A percentile compares a stretch with the other conserved stretches of the same genome.
phyloP scores from a whole-genome alignment of 92 coral and sea anemone genomes.

The Porites rus region DNA sequence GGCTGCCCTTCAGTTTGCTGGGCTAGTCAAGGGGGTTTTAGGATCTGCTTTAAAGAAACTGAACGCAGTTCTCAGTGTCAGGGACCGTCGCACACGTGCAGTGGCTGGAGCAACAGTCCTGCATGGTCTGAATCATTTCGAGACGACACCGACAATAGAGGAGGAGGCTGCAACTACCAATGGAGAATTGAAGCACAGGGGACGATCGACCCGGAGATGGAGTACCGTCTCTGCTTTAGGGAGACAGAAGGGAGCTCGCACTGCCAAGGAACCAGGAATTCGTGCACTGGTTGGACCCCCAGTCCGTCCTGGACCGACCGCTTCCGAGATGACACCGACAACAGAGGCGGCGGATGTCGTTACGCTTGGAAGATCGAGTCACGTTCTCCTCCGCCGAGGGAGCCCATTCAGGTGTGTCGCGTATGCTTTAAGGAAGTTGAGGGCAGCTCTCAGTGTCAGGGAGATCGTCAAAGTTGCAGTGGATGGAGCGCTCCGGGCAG shows the following conservation, averaged over 20 bases:
- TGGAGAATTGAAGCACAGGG: slow-evolving; percentile 63
- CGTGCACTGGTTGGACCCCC: slow-evolving; percentile 62
- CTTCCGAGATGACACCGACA: slow-evolving; percentile 46
- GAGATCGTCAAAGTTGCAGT: slow-evolving; percentile 33
- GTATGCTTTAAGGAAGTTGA: slow-evolving; percentile 56
- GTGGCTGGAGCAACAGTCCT: slow-evolving; percentile 57
- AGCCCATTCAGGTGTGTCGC: slow-evolving; percentile 23
- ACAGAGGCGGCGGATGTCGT: slow-evolving; percentile 56
- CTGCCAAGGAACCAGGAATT: slow-evolving; percentile 42
- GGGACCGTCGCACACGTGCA: slow-evolving; percentile 57
- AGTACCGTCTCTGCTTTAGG: slow-evolving; percentile 46
- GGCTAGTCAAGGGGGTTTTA: slow-evolving; percentile 25
- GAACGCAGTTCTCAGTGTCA: slow-evolving; percentile 66
- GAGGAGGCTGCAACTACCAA: slow-evolving; percentile 70
- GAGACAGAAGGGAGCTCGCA: slow-evolving; percentile 30
- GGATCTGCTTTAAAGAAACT: slow-evolving; percentile 61
- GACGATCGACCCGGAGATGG: slow-evolving; percentile 1
- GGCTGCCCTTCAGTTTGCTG: not conserved
- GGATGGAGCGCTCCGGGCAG: slow-evolving; percentile 20
- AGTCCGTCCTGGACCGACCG: slow-evolving; percentile 47
- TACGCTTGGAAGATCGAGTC: slow-evolving; percentile 66
- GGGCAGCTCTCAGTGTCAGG: not conserved
- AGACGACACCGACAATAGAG: slow-evolving; percentile 77
- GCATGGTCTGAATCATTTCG: slow-evolving; percentile 60
- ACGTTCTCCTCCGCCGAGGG: not conserved